These are phyloP conservation scores for Xylocopa sonorina DNA, from an alignment of 1,140 invertebrate species.

Conservation along the genomic window DNA sequence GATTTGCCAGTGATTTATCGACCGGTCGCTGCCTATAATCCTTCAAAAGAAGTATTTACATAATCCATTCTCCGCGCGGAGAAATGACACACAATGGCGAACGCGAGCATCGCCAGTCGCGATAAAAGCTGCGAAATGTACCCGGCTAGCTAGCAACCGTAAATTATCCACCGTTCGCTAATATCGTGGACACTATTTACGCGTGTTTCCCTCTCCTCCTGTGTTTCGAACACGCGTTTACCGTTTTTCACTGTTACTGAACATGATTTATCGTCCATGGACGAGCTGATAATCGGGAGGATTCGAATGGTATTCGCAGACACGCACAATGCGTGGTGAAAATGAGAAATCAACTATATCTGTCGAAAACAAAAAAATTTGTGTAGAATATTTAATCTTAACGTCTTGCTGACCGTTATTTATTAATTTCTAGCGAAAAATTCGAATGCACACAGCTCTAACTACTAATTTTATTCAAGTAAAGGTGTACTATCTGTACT, in stretches of 20 bases:
- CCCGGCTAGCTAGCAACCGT: slow-evolving; percentile 33
- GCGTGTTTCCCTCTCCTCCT: background rate
- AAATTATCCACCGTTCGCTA: slow-evolving; percentile 53
- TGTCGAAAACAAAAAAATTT: too few species aligned
- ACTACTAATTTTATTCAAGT: too few species aligned
- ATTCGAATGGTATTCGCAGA: too few species aligned
- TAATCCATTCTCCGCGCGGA: slow-evolving; percentile 43
- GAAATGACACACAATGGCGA: slow-evolving; percentile 40
- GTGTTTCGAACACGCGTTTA: background rate
- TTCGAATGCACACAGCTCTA: too few species aligned
- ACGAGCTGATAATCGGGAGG: background rate
- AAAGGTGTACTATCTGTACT: too few species aligned
- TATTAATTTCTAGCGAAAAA: too few species aligned
- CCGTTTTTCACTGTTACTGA: background rate
- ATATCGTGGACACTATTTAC: slow-evolving; percentile 15
- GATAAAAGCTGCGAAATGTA: slow-evolving; percentile 40
- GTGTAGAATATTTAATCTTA: too few species aligned
- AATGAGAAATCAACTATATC: background rate
- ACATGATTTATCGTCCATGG: background rate
- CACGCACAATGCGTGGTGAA: too few species aligned
- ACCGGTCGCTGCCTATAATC: slow-evolving; percentile 46
- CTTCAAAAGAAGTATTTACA: slow-evolving; percentile 46
- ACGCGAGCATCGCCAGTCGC: slow-evolving; percentile 17
- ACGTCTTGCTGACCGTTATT: too few species aligned
- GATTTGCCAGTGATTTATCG: slow-evolving; percentile 50